phyloP scores from a whole-genome alignment of 2,888 invertebrate genomes.

The Lepidocyrtinus sp. region DNA sequence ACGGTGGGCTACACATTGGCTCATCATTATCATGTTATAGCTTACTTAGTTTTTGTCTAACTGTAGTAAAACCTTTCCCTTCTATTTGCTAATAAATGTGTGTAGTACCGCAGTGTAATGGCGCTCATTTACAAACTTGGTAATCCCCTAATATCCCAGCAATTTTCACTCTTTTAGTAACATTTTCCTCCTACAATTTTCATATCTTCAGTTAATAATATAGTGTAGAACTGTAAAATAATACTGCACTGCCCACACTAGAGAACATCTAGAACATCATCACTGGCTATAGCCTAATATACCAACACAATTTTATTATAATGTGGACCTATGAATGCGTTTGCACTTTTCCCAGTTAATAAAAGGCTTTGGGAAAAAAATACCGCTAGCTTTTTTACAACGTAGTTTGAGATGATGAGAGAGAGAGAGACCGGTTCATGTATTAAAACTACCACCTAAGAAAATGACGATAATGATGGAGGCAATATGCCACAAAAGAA shows the following conservation, averaged over 20 bases:
- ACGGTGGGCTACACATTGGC: constrained; percentile 54
- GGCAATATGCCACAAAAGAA: constrained; percentile 29
- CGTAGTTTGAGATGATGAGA: constrained; percentile 36
- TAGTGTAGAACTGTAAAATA: constrained; percentile 4
- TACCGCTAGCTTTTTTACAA: constrained; percentile 30
- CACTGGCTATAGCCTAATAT: background rate
- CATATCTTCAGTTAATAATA: constrained; percentile 38
- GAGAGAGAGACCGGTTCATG: too few species aligned
- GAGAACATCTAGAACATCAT: constrained; percentile 8
- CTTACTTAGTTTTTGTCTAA: too few species aligned
- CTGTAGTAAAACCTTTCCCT: constrained; percentile 13
- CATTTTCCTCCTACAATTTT: constrained; percentile 21
- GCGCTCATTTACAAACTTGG: constrained; percentile 69
- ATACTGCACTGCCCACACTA: constrained; percentile 1
- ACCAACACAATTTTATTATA: constrained; percentile 11
- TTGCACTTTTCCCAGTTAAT: constrained; percentile 47
- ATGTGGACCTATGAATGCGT: background rate
- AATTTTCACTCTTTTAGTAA: constrained; percentile 67
- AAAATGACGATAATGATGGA: constrained; percentile 37
- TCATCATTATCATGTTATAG: constrained; percentile 38
- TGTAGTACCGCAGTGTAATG: constrained; percentile 58
- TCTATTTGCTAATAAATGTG: constrained; percentile 23
- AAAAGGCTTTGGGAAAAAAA: constrained; percentile 36
- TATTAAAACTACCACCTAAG: constrained; percentile 16
- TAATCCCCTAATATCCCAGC: constrained; percentile 69